Evolutionary conservation across 1,140 invertebrate species (phyloP).

Genomic region (Fopius arisanus): DNA sequence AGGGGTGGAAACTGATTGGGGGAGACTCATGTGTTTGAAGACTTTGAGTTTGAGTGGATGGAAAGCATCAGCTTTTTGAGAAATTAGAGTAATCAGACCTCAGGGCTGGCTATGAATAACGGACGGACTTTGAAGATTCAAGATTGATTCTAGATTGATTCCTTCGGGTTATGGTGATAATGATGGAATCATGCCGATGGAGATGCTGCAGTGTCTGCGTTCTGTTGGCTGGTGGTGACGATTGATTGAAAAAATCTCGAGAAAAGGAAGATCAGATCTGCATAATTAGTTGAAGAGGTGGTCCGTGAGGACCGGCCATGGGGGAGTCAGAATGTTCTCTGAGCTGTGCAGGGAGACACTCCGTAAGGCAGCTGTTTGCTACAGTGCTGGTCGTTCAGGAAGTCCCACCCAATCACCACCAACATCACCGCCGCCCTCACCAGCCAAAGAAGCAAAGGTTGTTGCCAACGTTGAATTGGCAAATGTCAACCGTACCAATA

Average conservation of each 20-base stretch:
- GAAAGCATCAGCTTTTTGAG: too few species aligned
- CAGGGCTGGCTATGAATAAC: too few species aligned
- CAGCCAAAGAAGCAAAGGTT: constrained; percentile 58
- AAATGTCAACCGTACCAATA: constrained; percentile 49
- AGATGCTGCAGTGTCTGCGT: neutral
- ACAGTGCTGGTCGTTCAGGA: constrained; percentile 61
- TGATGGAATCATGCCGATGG: neutral
- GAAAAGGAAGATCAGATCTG: too few species aligned
- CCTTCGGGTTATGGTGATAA: too few species aligned
- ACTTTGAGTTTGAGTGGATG: too few species aligned
- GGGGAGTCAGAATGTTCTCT: constrained; percentile 68
- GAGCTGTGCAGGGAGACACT: constrained; percentile 71
- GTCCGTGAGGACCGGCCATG: constrained; percentile 61
- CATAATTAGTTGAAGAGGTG: too few species aligned
- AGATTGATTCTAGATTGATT: too few species aligned
- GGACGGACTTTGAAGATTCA: too few species aligned
- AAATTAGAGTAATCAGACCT: too few species aligned
- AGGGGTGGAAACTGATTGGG: too few species aligned
- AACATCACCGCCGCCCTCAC: constrained; percentile 60
- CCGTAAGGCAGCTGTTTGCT: constrained; percentile 66
- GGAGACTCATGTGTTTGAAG: too few species aligned
- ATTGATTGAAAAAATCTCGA: neutral
- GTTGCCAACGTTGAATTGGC: constrained; percentile 50
- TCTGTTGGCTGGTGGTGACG: neutral
- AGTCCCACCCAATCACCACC: constrained; percentile 61